Evolutionary conservation across 2,888 invertebrate genomes (phyloP), one percentile per base, ranked within the genome.

Genomic region (Craniophora ligustri): DNA sequence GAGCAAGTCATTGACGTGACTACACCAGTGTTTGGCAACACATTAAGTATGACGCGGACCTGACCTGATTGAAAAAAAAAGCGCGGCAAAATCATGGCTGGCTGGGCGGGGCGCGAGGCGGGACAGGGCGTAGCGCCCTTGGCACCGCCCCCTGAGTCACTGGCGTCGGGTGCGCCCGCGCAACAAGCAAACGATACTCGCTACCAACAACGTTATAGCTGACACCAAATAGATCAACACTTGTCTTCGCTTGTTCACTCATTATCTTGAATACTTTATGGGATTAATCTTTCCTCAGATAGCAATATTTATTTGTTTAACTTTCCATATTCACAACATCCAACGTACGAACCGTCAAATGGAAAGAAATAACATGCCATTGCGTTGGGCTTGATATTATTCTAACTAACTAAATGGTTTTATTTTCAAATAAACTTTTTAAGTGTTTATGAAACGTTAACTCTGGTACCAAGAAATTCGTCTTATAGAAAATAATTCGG

Each of bases 41-140:
- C 79, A 84, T 86, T 84, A 81, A 75, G 81, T 80, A 85, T 90
- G 89, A 90, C 86, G 86, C 88, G 82, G 81, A 73, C 75, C 79
- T 82, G 75, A 79, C 76, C 76, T 83, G 84, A 85, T 86, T 84
- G 79, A 84, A 88, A 88, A 88, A 81, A 91, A 91, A 91, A 89
- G 86, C 85, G 88, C 88, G 88, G 88, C 85, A 89, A 89, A 91
- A 89, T 88, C 76, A 88, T 91, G 88, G 87, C 85, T 84, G 87
- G 81, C 72, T 87, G 91, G 92, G 90, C 89, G 92, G 89, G 73
- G 82, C 80, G 84, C 75, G 82, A 81, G 86, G 84, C 84, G 81
- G 81, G 71, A 76, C 78, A 85, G 89, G 91, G 91, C 91, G 91
- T 88, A 85, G 87, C 89, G 91, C 91, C 91, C 90, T 89, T 84